phyloP scores from a whole-genome alignment of 2,888 invertebrate genomes.

The Hemicrepidius hirtus region DNA sequence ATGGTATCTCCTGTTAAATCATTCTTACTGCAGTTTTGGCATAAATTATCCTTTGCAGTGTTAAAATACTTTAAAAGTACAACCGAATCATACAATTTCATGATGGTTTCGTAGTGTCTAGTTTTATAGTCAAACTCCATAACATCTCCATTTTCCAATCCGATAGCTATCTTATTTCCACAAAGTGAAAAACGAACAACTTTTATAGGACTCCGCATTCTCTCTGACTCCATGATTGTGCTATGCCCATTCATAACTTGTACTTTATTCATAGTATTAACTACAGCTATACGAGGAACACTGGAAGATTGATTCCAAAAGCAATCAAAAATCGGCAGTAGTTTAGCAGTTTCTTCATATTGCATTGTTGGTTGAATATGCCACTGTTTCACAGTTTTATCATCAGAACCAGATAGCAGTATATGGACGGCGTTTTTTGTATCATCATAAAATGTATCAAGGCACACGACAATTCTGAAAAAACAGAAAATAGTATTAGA shows the following conservation, averaged over 20 bases:
- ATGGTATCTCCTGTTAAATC: background rate
- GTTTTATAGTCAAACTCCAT: constrained; percentile 61
- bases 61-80: constrained; percentile 59
- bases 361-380: constrained; percentile 62
- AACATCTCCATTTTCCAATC: constrained; percentile 64
- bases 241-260: constrained; percentile 63
- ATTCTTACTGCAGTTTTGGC: constrained; percentile 18
- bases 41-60: constrained; percentile 38
- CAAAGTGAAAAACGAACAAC: constrained; percentile 64
- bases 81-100: constrained; percentile 58
- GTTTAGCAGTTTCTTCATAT: constrained; percentile 53
- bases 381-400: constrained; percentile 65
- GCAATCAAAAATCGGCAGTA: constrained; percentile 59
- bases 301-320: constrained; percentile 57
- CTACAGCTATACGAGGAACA: constrained; percentile 56
- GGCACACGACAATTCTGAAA: constrained; percentile 62
- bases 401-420: constrained; percentile 65
- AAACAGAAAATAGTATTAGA: constrained; percentile 5
- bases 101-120: constrained; percentile 56
- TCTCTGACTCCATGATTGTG: constrained; percentile 61
- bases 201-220: constrained; percentile 58
- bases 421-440: constrained; percentile 64
- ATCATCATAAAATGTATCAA: constrained; percentile 64
- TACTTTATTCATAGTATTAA: constrained; percentile 59
- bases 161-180: constrained; percentile 65